Percentiles rank a stretch among this genome's conserved stretches.
phyloP scores from a whole-genome alignment of 2,797 vertebrate genomes.

The Acrossocheilus fasciatus region DNA sequence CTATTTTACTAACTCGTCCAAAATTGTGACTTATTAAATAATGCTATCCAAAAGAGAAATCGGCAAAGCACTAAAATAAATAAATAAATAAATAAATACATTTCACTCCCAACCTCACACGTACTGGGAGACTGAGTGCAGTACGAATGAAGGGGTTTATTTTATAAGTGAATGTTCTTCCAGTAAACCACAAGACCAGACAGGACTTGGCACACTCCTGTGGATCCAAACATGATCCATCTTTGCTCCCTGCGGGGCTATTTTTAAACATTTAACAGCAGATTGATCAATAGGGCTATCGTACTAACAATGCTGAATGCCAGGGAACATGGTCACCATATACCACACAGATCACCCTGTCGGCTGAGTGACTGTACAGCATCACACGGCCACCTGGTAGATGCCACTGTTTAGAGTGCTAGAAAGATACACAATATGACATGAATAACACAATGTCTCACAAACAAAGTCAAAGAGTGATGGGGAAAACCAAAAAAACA shows the following conservation, averaged over 20 bases:
- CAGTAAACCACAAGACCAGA: constrained; percentile 8
- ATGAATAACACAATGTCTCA: background rate
- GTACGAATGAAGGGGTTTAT: background rate
- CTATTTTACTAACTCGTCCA: background rate
- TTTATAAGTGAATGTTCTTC: constrained; percentile 20
- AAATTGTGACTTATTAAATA: constrained; percentile 19
- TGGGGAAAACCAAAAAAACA: background rate
- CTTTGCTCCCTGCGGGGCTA: constrained; percentile 56
- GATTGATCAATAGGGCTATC: constrained; percentile 64
- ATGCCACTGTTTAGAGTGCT: background rate
- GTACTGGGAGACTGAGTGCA: background rate
- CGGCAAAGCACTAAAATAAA: background rate
- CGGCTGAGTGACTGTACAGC: constrained; percentile 37
- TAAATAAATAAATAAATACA: background rate
- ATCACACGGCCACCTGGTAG: constrained; percentile 36
- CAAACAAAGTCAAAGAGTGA: background rate
- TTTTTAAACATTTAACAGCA: constrained; percentile 65
- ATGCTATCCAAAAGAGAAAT: constrained; percentile 1
- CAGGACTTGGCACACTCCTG: constrained; percentile 14
- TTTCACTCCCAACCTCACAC: background rate
- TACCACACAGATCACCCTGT: constrained; percentile 32
- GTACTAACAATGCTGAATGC: constrained; percentile 46
- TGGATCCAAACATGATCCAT: constrained; percentile 47
- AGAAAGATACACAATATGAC: background rate
- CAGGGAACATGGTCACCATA: constrained; percentile 45